These are phyloP conservation scores for Trichosurus vulpecula DNA, from an alignment of 2,797 vertebrate species.

Conservation along the genomic window DNA sequence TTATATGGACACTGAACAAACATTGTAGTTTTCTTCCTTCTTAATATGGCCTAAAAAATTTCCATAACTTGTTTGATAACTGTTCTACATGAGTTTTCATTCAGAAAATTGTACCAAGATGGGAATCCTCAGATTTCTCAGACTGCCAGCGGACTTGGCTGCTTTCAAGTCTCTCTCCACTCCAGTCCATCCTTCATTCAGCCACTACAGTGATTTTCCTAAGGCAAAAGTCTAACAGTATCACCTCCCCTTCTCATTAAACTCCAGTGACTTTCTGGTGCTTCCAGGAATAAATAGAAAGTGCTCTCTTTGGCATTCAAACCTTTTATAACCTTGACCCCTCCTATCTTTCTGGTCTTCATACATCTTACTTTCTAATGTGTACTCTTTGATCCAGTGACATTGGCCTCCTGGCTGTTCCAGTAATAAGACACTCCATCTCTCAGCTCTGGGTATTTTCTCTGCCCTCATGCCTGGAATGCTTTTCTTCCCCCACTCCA, in stretches of 20 bases:
- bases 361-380: no score
- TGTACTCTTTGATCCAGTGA: not conserved
- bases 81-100: not conserved
- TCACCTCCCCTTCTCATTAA: not conserved
- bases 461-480: not conserved
- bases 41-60: conserved; percentile 26
- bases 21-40: not conserved
- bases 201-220: not conserved
- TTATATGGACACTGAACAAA: not conserved
- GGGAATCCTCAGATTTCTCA: not conserved
- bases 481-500: not conserved
- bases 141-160: not conserved
- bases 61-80: conserved; percentile 23
- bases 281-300: no score
- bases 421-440: no score
- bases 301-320: not conserved
- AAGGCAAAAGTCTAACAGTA: not conserved
- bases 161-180: not conserved
- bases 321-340: not conserved
- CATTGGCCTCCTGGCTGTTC: not conserved
- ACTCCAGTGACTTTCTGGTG: not conserved
- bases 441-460: not conserved
- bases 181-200: not conserved
- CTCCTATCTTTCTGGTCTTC: not conserved
- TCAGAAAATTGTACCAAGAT: not conserved